Evolutionary conservation across 2,113 vertebrate genomes (phyloP).

Genomic region (Emberiza fucata): DNA sequence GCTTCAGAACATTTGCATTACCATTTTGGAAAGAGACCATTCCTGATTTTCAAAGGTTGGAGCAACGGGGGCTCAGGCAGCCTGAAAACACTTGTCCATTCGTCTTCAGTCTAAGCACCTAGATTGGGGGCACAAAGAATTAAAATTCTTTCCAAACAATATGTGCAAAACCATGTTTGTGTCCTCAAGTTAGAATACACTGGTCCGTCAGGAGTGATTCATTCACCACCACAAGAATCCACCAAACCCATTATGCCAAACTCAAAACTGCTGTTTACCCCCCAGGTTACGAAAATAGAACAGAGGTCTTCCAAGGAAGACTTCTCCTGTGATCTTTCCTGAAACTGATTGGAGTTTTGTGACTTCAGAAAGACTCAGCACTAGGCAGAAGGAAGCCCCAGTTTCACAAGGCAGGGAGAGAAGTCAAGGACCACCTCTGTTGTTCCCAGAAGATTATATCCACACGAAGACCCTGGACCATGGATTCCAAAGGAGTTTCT

Average conservation of each 20-base stretch:
- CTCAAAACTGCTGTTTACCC: not conserved
- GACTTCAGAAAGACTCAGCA: not conserved
- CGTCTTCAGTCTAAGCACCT: not conserved
- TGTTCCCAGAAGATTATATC: not conserved
- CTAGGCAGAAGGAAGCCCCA: not conserved
- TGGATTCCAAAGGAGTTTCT: not conserved
- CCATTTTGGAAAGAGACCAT: not conserved
- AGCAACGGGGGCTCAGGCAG: not conserved
- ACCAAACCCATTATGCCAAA: not conserved
- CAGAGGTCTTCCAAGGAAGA: not conserved
- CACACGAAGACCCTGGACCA: fast-evolving
- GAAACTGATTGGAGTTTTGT: not conserved
- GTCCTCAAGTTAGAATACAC: not conserved
- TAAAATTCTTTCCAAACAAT: not conserved
- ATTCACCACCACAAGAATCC: not conserved
- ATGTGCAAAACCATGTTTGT: not conserved
- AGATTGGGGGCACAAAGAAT: not conserved
- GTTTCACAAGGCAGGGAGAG: not conserved
- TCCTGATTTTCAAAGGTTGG: not conserved
- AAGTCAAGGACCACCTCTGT: not conserved
- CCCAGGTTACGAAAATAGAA: not conserved
- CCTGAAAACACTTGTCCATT: not conserved
- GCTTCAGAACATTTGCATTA: not conserved
- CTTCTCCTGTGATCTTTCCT: not conserved
- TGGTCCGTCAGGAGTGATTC: not conserved